Base-by-base conservation (phyloP, 2,797 vertebrate species). In the Percopsis omiscomaycus region DNA sequence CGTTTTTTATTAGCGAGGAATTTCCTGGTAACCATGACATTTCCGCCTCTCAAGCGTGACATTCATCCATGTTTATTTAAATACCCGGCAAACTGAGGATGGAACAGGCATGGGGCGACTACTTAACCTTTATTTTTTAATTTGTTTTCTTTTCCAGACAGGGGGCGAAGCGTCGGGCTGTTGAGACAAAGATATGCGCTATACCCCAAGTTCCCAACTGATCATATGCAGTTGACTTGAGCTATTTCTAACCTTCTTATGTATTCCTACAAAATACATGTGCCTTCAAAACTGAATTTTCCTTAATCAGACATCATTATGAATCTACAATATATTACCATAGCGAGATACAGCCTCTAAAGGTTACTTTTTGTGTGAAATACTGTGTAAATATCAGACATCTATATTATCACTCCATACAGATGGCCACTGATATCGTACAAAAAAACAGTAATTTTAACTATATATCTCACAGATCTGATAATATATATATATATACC, bases 61-160 rank as follows among this genome's bases (percentile, higher is more conserved):
- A 64, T 71, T 76, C 65, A 61, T 64, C 66, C 15, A 30, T 61
- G 61, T 73, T 56, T 55, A 63, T 61, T 69, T 77, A 49, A 71
- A 68, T 47, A 13, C 30, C 29, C 11, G 16, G 55, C 1, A 22
- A 14, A 57, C 27, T 44, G 48, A 68, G 15, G 48, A 27, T 15
- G 12, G 44, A 64, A n/a, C 32, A 27, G 44, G 28, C 5, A 29
- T n/a, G 54, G 59, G 42, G 8, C 16, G 13, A 55, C 60, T 71
- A 60, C 51, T 64, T 65, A 61, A 64, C 56, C 59, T 73, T 68
- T 76, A 53, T 15, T 65, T 65, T 54, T 58, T 46, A 49, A 53
- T 61, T 61, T 64, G 22, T 52, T 47, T 69, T 37, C 30, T 52
- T 61, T 61, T 45, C 52, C 47, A 48, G 15, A 44, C 16, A 46